Conservation (phyloP, 2,888 invertebrate species). For the Cristatella mucedo region DNA sequence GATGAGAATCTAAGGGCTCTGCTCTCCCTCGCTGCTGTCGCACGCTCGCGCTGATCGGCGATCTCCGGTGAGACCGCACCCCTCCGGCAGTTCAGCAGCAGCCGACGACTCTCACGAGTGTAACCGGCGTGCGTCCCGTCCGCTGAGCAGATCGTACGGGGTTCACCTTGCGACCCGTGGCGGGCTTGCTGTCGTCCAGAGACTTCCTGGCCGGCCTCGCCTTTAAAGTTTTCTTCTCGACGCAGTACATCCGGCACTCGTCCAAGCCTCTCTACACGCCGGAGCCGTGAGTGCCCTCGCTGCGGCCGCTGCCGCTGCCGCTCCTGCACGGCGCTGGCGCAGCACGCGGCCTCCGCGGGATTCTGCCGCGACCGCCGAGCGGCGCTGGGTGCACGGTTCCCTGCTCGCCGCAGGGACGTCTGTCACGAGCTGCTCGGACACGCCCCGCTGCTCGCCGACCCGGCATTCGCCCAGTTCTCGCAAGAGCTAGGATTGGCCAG, state of each 20-base stretch:
- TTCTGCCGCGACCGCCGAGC: no score
- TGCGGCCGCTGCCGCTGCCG: no score
- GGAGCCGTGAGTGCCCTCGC: constrained; percentile 56
- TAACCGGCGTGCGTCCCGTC: no score
- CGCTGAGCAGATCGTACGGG: constrained; percentile 63
- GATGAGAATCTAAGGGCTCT: no score
- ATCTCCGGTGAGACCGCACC: no score
- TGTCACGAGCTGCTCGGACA: constrained; percentile 90
- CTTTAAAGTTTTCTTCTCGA: constrained; percentile 52
- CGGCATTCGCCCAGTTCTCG: constrained; percentile 93
- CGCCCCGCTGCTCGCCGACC: constrained; percentile 90
- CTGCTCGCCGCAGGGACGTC: constrained; percentile 41
- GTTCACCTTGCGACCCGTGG: constrained; percentile 82
- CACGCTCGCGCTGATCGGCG: no score
- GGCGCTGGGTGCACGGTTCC: no score
- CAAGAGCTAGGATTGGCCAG: constrained; percentile 98
- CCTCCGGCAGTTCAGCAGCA: no score
- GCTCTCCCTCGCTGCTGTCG: no score
- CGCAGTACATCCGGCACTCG: constrained; percentile 91
- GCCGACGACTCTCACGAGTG: no score
- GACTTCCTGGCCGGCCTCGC: constrained; percentile 54
- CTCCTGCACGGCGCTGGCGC: no score
- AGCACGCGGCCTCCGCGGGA: no score
- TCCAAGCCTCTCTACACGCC: constrained; percentile 91
- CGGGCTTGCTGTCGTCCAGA: constrained; percentile 60